A percentile compares a stretch with the other conserved stretches of the same genome.
phyloP scores from a whole-genome alignment of 2,888 invertebrate species.

The Hermodice carunculata region DNA sequence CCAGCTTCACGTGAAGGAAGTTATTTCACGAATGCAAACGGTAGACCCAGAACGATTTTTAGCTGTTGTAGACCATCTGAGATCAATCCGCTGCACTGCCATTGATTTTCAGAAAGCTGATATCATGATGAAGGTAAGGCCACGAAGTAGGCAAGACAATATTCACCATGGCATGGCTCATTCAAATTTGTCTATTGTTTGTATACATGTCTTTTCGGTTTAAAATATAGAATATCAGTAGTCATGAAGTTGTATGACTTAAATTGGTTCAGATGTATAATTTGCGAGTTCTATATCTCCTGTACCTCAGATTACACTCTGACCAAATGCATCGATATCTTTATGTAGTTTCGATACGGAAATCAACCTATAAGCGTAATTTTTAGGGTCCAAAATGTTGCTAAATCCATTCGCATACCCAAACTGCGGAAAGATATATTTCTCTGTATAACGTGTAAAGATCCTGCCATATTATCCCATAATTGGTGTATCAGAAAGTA shows the following conservation, averaged over 20 bases:
- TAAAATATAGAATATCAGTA: background rate
- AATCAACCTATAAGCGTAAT: too few species aligned
- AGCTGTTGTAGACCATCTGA: conserved; percentile 41
- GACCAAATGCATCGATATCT: too few species aligned
- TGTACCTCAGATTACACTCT: too few species aligned
- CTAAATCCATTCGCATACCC: too few species aligned
- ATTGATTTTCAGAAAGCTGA: conserved; percentile 47
- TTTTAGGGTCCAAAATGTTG: too few species aligned
- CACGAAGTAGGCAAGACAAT: background rate
- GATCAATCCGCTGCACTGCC: conserved; percentile 40
- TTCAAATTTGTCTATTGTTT: background rate
- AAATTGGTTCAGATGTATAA: background rate
- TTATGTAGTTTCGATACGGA: too few species aligned
- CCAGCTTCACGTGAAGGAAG: conserved; percentile 41
- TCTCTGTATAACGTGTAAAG: too few species aligned
- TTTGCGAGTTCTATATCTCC: too few species aligned
- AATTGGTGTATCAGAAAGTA: background rate
- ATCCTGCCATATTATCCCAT: too few species aligned
- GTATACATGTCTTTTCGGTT: background rate
- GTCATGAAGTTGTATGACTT: background rate
- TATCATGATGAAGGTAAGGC: conserved; percentile 33
- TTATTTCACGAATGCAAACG: conserved; percentile 37
- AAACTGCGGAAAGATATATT: too few species aligned
- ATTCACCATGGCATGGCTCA: background rate
- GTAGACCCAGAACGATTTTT: conserved; percentile 45